Percentiles rank a stretch among this genome's conserved stretches.
Evolutionary conservation across 2,797 vertebrate species (phyloP).

Genomic region (Poecile montanus): DNA sequence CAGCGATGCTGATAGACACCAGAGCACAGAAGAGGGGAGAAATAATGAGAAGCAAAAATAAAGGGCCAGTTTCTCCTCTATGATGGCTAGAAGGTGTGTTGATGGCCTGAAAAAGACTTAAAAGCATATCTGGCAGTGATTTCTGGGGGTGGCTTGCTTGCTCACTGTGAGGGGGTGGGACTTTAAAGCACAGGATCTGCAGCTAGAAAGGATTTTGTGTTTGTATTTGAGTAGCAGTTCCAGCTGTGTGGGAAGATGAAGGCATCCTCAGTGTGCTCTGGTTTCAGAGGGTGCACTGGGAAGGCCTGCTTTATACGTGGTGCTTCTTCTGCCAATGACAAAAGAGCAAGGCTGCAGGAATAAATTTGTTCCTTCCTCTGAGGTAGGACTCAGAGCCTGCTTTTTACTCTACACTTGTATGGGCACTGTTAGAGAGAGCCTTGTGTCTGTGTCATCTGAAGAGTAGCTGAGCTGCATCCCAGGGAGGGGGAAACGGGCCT

Average conservation of each 20-base stretch:
- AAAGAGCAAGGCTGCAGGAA: neutral
- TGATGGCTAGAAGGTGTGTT: neutral
- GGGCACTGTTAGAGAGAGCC: neutral
- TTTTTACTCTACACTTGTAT: rapidly evolving
- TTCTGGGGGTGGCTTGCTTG: neutral
- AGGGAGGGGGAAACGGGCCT: neutral
- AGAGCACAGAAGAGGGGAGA: neutral
- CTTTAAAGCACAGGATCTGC: neutral
- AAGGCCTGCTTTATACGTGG: neutral
- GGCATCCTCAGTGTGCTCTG: rapidly evolving
- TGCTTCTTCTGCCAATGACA: rapidly evolving
- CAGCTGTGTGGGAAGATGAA: constrained; percentile 21
- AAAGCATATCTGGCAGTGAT: neutral
- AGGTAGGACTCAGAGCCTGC: neutral
- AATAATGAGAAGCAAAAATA: neutral
- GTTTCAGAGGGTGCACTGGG: neutral
- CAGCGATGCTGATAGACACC: neutral
- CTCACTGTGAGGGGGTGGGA: neutral
- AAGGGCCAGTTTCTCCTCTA: neutral
- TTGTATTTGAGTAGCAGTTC: neutral
- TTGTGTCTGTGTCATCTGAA: neutral
- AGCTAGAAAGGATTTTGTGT: neutral
- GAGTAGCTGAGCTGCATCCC: neutral
- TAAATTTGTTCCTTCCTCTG: neutral
- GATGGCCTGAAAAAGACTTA: neutral